Evolutionary conservation across 2,113 vertebrate species (phyloP).

Genomic region (Cyprinus carpio): DNA sequence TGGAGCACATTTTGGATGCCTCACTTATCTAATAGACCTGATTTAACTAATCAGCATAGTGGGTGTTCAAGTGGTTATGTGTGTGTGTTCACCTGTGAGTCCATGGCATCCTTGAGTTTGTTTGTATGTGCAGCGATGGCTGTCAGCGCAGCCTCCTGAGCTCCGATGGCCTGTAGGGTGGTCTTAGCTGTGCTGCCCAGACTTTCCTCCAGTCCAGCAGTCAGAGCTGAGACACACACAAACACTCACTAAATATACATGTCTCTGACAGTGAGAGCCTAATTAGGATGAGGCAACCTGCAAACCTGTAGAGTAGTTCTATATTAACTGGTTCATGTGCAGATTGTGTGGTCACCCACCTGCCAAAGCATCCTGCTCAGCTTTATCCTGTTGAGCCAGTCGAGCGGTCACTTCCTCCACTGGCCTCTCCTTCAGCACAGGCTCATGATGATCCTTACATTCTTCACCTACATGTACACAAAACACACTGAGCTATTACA

Average conservation of each 20-base stretch:
- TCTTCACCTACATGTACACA: constrained; percentile 58
- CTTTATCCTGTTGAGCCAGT: constrained; percentile 84
- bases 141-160: constrained; percentile 87
- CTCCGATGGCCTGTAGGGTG: constrained; percentile 85
- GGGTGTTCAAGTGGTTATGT: no score
- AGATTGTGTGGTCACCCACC: constrained; percentile 67
- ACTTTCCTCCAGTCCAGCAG: constrained; percentile 78
- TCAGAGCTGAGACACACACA: constrained; percentile 69
- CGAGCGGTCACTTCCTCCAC: constrained; percentile 86
- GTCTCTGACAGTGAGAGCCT: no score
- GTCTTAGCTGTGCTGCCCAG: constrained; percentile 78
- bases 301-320: no score
- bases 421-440: constrained; percentile 72
- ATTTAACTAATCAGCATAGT: no score
- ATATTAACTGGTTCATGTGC: background rate
- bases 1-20: no score
- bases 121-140: constrained; percentile 82
- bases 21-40: no score
- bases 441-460: constrained; percentile 66
- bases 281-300: no score
- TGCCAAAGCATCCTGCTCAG: constrained; percentile 78
- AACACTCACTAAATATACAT: no score
- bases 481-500: background rate
- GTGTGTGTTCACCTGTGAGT: constrained; percentile 79
- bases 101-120: constrained; percentile 90